Conservation (phyloP, 2,797 vertebrate species). For the Sebastes iracundus region DNA sequence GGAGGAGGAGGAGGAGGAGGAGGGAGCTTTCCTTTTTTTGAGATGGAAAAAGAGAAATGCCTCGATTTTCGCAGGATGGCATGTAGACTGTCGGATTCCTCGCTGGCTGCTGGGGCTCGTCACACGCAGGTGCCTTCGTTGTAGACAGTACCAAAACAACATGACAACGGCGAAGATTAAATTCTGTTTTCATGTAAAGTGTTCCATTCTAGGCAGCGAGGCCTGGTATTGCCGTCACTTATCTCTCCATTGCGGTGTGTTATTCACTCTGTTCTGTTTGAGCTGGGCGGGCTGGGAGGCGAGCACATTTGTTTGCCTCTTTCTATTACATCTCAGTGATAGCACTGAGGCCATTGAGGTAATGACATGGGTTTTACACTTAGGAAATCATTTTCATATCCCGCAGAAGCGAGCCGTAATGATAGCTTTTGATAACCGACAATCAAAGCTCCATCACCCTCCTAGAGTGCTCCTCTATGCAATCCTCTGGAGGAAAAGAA, state of each 20-base stretch:
- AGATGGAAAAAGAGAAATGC: slow-evolving; percentile 31
- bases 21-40: slow-evolving; percentile 23
- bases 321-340: slow-evolving; percentile 70
- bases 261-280: slow-evolving; percentile 61
- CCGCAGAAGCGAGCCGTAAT: slow-evolving; percentile 72
- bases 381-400: slow-evolving; percentile 82
- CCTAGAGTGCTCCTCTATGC: slow-evolving; percentile 70
- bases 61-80: slow-evolving; percentile 45
- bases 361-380: slow-evolving; percentile 81
- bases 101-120: slow-evolving; percentile 32
- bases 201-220: slow-evolving; percentile 39
- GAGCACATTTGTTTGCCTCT: slow-evolving; percentile 74
- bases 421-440: slow-evolving; percentile 83
- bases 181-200: slow-evolving; percentile 64
- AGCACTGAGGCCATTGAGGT: slow-evolving; percentile 72
- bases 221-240: slow-evolving; percentile 59
- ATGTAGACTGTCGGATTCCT: slow-evolving; percentile 32
- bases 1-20: background rate
- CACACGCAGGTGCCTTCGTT: background rate
- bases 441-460: slow-evolving; percentile 81
- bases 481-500: slow-evolving; percentile 60
- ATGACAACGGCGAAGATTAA: slow-evolving; percentile 56
- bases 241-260: slow-evolving; percentile 65
- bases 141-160: slow-evolving; percentile 46
- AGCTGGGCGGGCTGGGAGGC: slow-evolving; percentile 40